These are phyloP conservation scores for Geotrupes spiniger DNA, from an alignment of 2,888 invertebrate genomes.

Conservation along the genomic window DNA sequence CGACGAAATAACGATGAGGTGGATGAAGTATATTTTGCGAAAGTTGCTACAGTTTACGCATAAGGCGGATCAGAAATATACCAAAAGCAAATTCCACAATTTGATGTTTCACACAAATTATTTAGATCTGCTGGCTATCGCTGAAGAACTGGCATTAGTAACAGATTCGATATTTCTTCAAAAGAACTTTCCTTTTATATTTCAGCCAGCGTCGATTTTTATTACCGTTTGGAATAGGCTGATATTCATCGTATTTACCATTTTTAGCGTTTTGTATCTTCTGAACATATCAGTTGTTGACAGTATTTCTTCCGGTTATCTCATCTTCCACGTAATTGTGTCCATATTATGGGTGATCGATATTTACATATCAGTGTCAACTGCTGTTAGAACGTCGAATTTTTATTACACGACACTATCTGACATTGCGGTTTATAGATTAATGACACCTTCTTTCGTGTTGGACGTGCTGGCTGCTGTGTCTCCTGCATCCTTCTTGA, in stretches of 20 bases:
- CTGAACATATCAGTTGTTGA: conserved; percentile 22
- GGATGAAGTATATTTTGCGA: conserved; percentile 21
- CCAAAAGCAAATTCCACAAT: conserved; percentile 10
- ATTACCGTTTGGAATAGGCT: conserved; percentile 27
- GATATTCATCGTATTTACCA: conserved; percentile 19
- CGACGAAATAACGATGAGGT: conserved; percentile 21
- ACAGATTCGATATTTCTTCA: conserved; percentile 30
- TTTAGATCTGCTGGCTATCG: conserved; percentile 26
- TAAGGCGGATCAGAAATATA: conserved; percentile 4
- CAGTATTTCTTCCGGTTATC: conserved; percentile 9
- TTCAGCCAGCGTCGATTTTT: conserved; percentile 33
- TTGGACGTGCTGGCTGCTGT: conserved; percentile 27
- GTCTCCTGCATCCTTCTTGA: conserved; percentile 22
- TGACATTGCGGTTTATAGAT: conserved; percentile 19
- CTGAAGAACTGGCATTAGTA: conserved; percentile 25
- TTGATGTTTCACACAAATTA: conserved; percentile 21
- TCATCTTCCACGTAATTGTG: conserved; percentile 14
- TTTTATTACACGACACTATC: conserved; percentile 21
- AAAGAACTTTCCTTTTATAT: conserved; percentile 30
- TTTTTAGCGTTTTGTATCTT: conserved; percentile 38
- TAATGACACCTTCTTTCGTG: conserved; percentile 20
- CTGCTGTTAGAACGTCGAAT: conserved; percentile 30
- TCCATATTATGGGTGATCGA: conserved; percentile 27
- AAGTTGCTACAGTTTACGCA: conserved; percentile 16
- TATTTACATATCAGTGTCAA: conserved; percentile 30